A percentile compares a stretch with the other conserved stretches of the same genome.
These are phyloP conservation scores for Spongilla lacustris DNA, from an alignment of 37 sponge, comb jelly and placozoan genomes.

Conservation along the genomic window DNA sequence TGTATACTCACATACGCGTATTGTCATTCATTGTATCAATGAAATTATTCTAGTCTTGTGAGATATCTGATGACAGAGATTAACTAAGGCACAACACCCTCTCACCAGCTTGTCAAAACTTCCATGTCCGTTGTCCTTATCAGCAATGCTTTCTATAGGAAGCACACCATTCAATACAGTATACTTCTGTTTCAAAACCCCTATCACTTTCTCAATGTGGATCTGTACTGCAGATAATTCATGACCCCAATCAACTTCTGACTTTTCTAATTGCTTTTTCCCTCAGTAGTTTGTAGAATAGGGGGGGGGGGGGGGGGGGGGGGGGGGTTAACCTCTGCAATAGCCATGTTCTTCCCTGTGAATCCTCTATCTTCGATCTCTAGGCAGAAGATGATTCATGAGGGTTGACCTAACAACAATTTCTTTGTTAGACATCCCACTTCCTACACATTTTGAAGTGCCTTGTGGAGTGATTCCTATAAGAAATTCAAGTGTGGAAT, in stretches of 20 bases:
- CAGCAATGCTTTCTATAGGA: conserved; percentile 20
- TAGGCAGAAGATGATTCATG: conserved; percentile 23
- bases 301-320: no score
- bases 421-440: conserved; percentile 30
- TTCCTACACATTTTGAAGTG: conserved; percentile 45
- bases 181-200: conserved; percentile 48
- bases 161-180: conserved; percentile 3
- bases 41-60: conserved; percentile 26
- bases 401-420: conserved; percentile 11
- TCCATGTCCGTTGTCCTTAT: neutral
- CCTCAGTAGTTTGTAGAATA: conserved; percentile 57
- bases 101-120: conserved; percentile 49
- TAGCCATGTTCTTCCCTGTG: conserved; percentile 1
- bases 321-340: conserved; percentile 5
- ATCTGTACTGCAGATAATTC: conserved; percentile 53
- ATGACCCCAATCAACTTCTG: conserved; percentile 60
- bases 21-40: no score
- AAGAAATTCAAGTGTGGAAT: conserved; percentile 46
- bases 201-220: conserved; percentile 61
- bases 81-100: conserved; percentile 56
- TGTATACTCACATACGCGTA: no score
- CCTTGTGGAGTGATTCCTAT: conserved; percentile 67
- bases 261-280: conserved; percentile 41
- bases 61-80: conserved; percentile 51
- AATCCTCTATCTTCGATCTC: conserved; percentile 48